phyloP scores from a whole-genome alignment of 1,140 invertebrate species.

The Cataglyphis hispanica region DNA sequence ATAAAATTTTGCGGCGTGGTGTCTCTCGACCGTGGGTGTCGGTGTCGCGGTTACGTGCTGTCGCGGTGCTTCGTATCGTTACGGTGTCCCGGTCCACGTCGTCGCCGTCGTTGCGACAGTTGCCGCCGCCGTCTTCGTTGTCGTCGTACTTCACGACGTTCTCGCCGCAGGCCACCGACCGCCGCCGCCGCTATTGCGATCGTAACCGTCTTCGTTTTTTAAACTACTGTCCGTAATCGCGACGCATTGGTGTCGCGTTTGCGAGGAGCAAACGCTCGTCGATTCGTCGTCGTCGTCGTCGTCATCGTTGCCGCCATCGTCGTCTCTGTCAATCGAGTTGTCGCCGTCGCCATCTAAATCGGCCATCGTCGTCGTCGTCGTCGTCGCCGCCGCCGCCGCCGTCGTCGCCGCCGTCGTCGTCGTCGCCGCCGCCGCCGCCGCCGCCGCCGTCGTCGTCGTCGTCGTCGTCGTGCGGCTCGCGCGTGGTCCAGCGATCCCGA shows the following conservation, averaged over 20 bases:
- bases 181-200: background rate
- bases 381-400: slow-evolving; percentile 22
- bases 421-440: background rate
- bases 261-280: no score
- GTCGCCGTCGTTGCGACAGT: slow-evolving; percentile 49
- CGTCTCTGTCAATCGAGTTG: slow-evolving; percentile 19
- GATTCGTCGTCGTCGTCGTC: background rate
- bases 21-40: slow-evolving; percentile 80
- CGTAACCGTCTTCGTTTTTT: slow-evolving; percentile 11
- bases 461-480: slow-evolving; percentile 61
- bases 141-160: slow-evolving; percentile 32
- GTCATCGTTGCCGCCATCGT: slow-evolving; percentile 8
- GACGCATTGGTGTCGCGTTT: background rate
- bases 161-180: slow-evolving; percentile 18
- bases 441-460: background rate
- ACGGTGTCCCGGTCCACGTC: slow-evolving; percentile 73
- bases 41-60: slow-evolving; percentile 75
- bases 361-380: slow-evolving; percentile 31
- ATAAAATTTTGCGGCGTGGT: slow-evolving; percentile 84
- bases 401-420: background rate
- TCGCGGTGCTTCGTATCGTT: slow-evolving; percentile 73
- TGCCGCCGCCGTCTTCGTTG: slow-evolving; percentile 15
- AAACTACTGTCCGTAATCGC: background rate
- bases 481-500: slow-evolving; percentile 70
- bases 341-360: slow-evolving; percentile 13